Conservation (phyloP, 1,140 invertebrate species). For the Drosophila lacertosa region DNA sequence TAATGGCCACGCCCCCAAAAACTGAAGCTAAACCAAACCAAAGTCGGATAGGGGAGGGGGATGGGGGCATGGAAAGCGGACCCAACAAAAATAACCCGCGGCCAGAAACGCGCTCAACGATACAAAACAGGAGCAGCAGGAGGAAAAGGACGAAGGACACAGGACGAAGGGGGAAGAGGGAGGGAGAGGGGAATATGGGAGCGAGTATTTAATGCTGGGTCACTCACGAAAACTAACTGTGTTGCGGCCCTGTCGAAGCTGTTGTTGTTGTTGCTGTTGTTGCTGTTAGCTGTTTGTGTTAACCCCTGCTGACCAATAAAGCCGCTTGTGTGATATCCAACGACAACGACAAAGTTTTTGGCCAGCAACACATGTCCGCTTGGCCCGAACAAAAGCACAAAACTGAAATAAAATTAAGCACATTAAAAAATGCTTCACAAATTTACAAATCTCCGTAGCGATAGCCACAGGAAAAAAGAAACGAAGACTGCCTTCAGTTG, state of each 20-base stretch:
- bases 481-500: neutral
- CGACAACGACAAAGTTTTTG: constrained; percentile 70
- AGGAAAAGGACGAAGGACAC: neutral
- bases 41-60: constrained; percentile 41
- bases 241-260: constrained; percentile 7
- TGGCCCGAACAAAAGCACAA: constrained; percentile 23
- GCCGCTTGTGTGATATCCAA: constrained; percentile 78
- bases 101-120: constrained; percentile 48
- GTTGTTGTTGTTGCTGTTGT: constrained; percentile 19
- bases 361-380: constrained; percentile 65
- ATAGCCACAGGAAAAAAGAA: constrained; percentile 23
- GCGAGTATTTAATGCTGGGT: constrained; percentile 64
- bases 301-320: constrained; percentile 81
- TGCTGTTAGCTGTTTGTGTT: constrained; percentile 38
- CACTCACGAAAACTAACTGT: constrained; percentile 74
- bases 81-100: constrained; percentile 78
- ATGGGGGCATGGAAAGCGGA: constrained; percentile 55
- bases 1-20: constrained; percentile 25
- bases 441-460: constrained; percentile 73
- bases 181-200: neutral
- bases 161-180: neutral
- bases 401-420: constrained; percentile 75
- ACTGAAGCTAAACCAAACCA: constrained; percentile 29
- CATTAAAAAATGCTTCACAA: constrained; percentile 82
- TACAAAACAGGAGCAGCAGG: constrained; percentile 33